A percentile compares a stretch with the other conserved stretches of the same genome.
These are phyloP conservation scores for Toxotes jaculatrix DNA, from an alignment of 2,113 vertebrate species.

Conservation along the genomic window DNA sequence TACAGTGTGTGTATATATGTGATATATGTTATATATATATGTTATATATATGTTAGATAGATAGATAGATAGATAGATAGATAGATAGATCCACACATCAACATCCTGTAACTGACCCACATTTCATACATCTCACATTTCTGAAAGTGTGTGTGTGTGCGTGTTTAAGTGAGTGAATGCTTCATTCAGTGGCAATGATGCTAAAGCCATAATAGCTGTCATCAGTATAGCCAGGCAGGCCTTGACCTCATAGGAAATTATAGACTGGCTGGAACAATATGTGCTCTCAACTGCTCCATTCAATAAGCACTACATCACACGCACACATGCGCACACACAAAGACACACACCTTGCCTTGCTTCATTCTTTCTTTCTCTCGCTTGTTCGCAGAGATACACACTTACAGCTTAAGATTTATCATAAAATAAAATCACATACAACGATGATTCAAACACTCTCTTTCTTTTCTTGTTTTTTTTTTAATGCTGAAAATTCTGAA, in stretches of 20 bases:
- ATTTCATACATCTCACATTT: background rate
- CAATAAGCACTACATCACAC: conserved; percentile 48
- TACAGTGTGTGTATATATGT: too few species aligned
- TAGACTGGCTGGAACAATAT: conserved; percentile 38
- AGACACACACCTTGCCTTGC: too few species aligned
- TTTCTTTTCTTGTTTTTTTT: background rate
- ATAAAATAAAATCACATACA: background rate
- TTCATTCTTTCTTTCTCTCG: background rate
- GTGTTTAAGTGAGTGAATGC: conserved; percentile 26
- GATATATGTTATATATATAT: too few species aligned
- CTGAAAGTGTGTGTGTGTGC: conserved; percentile 5
- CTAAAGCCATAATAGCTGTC: conserved; percentile 52
- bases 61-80: too few species aligned
- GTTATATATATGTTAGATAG: too few species aligned
- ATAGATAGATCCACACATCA: background rate
- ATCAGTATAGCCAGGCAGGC: conserved; percentile 43
- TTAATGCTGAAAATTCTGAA: background rate
- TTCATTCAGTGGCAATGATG: conserved; percentile 42
- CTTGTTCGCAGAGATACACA: background rate
- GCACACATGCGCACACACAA: conserved; percentile 5
- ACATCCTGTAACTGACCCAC: background rate
- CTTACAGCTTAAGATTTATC: background rate
- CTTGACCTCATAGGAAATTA: conserved; percentile 57
- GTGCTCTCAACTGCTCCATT: conserved; percentile 48
- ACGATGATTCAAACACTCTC: background rate